Percentiles rank a stretch among this genome's conserved stretches.
Conservation (phyloP, 1,140 invertebrate genomes). For the Bombus polaris region DNA sequence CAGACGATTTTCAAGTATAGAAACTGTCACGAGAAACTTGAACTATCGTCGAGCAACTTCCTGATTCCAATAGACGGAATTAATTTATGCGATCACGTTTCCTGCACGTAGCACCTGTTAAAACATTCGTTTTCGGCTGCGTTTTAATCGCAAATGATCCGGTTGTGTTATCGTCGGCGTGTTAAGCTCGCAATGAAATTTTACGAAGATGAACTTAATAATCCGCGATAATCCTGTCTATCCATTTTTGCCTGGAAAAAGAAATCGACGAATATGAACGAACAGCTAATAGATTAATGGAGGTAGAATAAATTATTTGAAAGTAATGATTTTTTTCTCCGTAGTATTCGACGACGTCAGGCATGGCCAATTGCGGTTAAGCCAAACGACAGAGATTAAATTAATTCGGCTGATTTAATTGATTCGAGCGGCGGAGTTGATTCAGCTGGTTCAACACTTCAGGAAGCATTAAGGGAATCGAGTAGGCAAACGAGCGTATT, state of each 20-base stretch:
- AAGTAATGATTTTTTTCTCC: background rate
- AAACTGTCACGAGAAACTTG: no score
- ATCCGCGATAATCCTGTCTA: background rate
- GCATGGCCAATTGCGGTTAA: background rate
- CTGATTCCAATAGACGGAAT: background rate
- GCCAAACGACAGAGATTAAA: conserved; percentile 41
- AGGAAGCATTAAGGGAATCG: conserved; percentile 55
- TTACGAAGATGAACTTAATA: background rate
- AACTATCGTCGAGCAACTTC: no score
- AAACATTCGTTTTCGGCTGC: background rate
- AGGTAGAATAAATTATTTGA: background rate
- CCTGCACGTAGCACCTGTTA: background rate
- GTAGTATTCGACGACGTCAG: background rate
- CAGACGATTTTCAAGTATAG: no score
- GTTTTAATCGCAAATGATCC: background rate
- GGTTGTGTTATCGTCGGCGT: background rate
- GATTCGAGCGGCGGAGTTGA: conserved; percentile 55
- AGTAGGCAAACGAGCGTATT: conserved; percentile 35
- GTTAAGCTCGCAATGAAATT: background rate
- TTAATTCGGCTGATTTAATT: conserved; percentile 62
- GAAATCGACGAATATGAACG: background rate
- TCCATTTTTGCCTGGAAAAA: no score
- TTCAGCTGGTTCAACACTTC: conserved; percentile 61
- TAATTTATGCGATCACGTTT: conserved; percentile 13
- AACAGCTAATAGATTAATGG: background rate